phyloP scores from a whole-genome alignment of 92 coral and sea anemone genomes.

The Epizoanthus illoricatus region DNA sequence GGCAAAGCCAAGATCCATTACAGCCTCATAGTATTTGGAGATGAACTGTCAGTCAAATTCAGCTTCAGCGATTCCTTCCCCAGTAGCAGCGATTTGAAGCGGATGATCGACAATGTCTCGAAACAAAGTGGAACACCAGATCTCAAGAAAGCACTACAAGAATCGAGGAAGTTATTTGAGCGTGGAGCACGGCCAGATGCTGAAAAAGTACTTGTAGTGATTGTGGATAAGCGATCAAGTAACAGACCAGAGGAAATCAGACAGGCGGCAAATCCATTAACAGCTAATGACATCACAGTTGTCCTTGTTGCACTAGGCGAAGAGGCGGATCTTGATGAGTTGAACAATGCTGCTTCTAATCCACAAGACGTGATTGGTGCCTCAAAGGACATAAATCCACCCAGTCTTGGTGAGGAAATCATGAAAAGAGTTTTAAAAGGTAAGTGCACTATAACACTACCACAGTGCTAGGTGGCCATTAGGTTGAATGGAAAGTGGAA shows the following conservation, averaged over 20 bases:
- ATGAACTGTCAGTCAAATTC: constrained; percentile 49
- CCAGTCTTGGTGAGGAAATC: constrained; percentile 52
- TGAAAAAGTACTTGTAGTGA: constrained; percentile 63
- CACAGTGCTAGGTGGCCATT: no score
- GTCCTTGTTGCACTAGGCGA: constrained; percentile 67
- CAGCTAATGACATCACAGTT: constrained; percentile 58
- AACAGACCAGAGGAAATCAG: constrained; percentile 48
- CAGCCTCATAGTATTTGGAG: constrained; percentile 78
- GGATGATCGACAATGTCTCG: constrained; percentile 38
- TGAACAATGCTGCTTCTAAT: constrained; percentile 43
- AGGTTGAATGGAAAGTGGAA: no score
- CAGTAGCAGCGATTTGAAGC: constrained; percentile 49
- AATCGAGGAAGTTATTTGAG: constrained; percentile 54
- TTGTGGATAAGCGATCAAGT: constrained; percentile 55
- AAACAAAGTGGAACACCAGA: constrained; percentile 54
- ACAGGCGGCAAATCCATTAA: constrained; percentile 49
- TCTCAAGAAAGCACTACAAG: constrained; percentile 46
- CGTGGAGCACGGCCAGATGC: constrained; percentile 53
- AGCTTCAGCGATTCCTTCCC: constrained; percentile 57
- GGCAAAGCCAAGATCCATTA: constrained; percentile 70
- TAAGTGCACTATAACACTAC: constrained; percentile 6
- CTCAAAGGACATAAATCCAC: constrained; percentile 42
- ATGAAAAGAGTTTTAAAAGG: constrained; percentile 62
- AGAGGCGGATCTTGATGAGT: constrained; percentile 51
- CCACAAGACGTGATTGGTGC: constrained; percentile 54